Evolutionary conservation across 2,113 vertebrate genomes (phyloP).

Genomic region (Coracopsis vasa): DNA sequence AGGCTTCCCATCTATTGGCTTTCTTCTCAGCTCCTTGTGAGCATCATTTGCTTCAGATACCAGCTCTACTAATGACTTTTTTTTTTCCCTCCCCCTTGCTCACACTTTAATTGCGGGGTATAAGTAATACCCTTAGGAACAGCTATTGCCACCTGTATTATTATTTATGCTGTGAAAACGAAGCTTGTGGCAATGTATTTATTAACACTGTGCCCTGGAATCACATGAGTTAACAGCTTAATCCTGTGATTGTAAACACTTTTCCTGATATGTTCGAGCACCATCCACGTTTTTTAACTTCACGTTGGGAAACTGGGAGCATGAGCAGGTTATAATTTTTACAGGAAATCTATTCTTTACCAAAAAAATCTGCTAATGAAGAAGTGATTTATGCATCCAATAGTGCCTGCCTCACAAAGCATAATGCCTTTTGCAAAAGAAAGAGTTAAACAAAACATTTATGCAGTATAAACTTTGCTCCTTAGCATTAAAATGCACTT

Average conservation of each 20-base stretch:
- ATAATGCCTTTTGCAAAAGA: constrained; percentile 57
- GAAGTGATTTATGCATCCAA: constrained; percentile 26
- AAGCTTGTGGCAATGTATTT: constrained; percentile 78
- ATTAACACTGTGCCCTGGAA: constrained; percentile 72
- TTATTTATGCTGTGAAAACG: constrained; percentile 76
- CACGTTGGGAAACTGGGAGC: constrained; percentile 33
- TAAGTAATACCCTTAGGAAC: constrained; percentile 75
- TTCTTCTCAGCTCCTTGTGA: constrained; percentile 68
- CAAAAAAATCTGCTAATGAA: not conserved
- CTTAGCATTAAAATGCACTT: constrained; percentile 80
- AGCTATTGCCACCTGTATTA: constrained; percentile 76
- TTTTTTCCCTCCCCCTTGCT: constrained; percentile 36
- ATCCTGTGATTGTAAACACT: constrained; percentile 67
- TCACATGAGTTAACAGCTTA: constrained; percentile 72
- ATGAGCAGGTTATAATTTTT: constrained; percentile 27
- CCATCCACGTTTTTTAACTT: constrained; percentile 50
- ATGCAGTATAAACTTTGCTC: constrained; percentile 77
- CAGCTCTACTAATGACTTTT: constrained; percentile 71
- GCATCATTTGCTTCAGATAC: constrained; percentile 70
- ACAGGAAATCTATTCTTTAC: not conserved
- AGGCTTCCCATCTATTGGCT: constrained; percentile 75
- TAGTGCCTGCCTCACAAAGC: not conserved
- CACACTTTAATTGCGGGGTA: constrained; percentile 77
- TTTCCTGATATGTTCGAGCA: constrained; percentile 51
- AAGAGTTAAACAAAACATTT: constrained; percentile 78